Base-by-base conservation (phyloP, 2,113 vertebrate genomes). In the Sterrhoptilus dennistouni region DNA sequence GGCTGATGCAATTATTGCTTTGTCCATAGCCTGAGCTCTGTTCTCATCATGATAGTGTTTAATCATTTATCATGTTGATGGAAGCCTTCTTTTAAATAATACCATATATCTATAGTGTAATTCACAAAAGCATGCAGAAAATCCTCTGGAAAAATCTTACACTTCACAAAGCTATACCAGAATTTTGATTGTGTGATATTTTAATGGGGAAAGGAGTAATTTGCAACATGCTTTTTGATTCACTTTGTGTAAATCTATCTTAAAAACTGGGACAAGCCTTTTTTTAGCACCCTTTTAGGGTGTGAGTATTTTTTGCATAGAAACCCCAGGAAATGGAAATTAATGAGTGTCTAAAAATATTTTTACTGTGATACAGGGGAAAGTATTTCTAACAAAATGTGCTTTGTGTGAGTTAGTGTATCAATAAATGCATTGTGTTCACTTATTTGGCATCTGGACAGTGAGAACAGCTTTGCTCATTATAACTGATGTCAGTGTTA, bases 341-440 rank as follows among this genome's bases (percentile, higher is more conserved):
- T 88, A 92, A 82, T 64, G 79, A 88, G 25, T 22, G 54, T 76
- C 79, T 90, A 88, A 90, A 95, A 94, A 92, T 87, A 91, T 53
- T 89, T 93, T 89, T 91, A 42, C 57, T 85, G 74, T 77, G 54
- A 53, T 69, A 42, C 33, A 76, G 53, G 38, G 15, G 28, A 94
- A 74, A 38, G 14, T 76, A 50, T 57, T 96, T 88, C 63, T 85
- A 88, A 69, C 36, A 88, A 85, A 80, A 80, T 23, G 28, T 57
- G 49, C 54, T 86, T 93, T 80, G 40, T 90, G 40, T 7, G 1
- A 75, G 29, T 76, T 87, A 63, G 49, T 49, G 15, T 68, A 81
- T 75, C 57, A 72, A 1, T 76, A 88, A 83, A 76, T 80, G 82
- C 20, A 31, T 56, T 69, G 13, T 69, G 50, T 74, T 87, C 42